Evolutionary conservation across 2,888 invertebrate genomes (phyloP).

Genomic region (Oscheius sp.): DNA sequence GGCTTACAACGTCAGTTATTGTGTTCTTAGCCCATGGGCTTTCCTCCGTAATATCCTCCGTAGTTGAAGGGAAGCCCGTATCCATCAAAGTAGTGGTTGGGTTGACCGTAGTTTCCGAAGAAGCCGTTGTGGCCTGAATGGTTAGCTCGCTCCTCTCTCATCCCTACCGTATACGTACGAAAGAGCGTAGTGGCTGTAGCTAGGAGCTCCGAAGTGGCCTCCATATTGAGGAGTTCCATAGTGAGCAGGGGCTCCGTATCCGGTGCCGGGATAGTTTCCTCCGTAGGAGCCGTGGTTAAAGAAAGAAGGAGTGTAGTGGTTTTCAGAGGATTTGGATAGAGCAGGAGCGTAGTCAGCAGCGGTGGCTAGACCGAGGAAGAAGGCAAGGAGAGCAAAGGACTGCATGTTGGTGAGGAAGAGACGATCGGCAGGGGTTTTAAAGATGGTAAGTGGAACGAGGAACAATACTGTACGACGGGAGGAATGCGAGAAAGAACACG

Average conservation of each 20-base stretch:
- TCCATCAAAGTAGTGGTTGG: neutral
- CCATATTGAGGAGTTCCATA: neutral
- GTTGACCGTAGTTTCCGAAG: neutral
- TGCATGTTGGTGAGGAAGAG: neutral
- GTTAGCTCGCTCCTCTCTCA: too few relatives aligned
- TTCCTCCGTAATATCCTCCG: neutral
- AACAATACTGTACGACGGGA: constrained; percentile 13
- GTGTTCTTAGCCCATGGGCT: too few relatives aligned
- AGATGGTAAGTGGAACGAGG: neutral
- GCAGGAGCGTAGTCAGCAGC: neutral
- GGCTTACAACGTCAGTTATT: too few relatives aligned
- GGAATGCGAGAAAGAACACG: too few relatives aligned
- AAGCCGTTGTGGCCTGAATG: neutral
- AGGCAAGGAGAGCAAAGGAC: constrained; percentile 1
- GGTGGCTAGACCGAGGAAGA: constrained; percentile 3
- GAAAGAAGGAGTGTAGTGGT: neutral
- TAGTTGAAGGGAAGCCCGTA: constrained; percentile 1
- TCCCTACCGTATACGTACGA: neutral
- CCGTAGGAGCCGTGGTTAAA: neutral
- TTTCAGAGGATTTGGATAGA: constrained; percentile 1
- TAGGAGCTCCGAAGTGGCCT: neutral
- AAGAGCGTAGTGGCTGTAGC: neutral
- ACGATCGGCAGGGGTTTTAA: neutral
- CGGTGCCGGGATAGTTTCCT: too few relatives aligned
- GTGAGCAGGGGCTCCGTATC: neutral